Percentiles rank a stretch among this genome's conserved stretches.
phyloP scores from a whole-genome alignment of 2,888 invertebrate genomes.

The Odontomyia ornata region DNA sequence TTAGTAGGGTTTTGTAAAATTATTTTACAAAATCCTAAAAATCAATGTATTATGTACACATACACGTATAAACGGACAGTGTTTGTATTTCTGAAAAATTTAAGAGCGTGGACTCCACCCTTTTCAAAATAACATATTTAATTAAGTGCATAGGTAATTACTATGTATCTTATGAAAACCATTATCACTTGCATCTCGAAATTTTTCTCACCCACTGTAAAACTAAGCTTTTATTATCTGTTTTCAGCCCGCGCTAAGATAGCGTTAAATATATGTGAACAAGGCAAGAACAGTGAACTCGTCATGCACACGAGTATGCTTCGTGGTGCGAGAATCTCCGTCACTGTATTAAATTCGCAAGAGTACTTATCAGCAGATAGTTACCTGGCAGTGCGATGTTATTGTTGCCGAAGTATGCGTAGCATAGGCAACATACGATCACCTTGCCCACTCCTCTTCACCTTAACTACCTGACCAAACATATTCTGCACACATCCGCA shows the following conservation, averaged over 20 bases:
- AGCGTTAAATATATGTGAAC: constrained; percentile 32
- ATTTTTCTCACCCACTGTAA: background rate
- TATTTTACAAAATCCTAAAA: too few species aligned
- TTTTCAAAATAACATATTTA: too few species aligned
- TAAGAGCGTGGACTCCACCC: too few species aligned
- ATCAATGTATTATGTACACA: too few species aligned
- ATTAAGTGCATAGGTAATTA: too few species aligned
- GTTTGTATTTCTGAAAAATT: too few species aligned
- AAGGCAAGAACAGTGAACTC: constrained; percentile 38
- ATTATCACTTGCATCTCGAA: too few species aligned
- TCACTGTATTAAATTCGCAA: background rate
- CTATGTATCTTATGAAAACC: too few species aligned
- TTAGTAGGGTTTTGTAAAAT: too few species aligned
- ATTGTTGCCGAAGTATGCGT: background rate
- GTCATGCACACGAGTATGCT: constrained; percentile 6
- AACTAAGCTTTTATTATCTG: constrained; percentile 2
- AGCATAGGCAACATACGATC: background rate
- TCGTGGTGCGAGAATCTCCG: constrained; percentile 26
- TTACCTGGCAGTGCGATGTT: background rate
- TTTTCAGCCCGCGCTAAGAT: constrained; percentile 13
- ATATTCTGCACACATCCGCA: constrained; percentile 18
- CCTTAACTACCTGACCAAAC: background rate
- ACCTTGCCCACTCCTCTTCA: background rate
- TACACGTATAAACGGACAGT: too few species aligned
- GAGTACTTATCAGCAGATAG: constrained; percentile 7